phyloP scores from a whole-genome alignment of 1,140 invertebrate genomes.

The Geopemphigus sp. region DNA sequence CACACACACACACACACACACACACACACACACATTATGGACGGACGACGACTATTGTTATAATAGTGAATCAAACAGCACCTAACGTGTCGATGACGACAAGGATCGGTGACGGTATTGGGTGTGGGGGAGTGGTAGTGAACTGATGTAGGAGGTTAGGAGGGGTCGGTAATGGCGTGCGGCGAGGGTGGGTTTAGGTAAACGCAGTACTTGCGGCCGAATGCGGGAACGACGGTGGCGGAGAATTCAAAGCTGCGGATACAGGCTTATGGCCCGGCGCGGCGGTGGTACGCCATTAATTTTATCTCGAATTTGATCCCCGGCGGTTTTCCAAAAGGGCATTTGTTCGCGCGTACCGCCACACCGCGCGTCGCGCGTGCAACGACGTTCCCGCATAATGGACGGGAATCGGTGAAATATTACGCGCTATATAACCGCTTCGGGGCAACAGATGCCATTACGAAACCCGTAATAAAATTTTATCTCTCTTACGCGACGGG shows the following conservation, averaged over 20 bases:
- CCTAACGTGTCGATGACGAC: too few species aligned
- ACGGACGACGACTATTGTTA: too few species aligned
- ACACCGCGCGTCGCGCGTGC: neutral
- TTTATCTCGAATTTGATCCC: conserved; percentile 49
- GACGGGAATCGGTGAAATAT: conserved; percentile 43
- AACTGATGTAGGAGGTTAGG: too few species aligned
- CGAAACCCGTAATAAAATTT: conserved; percentile 44
- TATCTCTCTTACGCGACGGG: conserved; percentile 22
- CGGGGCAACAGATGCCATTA: conserved; percentile 47
- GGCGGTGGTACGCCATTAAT: conserved; percentile 38
- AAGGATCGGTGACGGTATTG: too few species aligned
- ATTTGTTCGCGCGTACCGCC: conserved; percentile 32
- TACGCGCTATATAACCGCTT: conserved; percentile 32
- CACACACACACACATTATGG: too few species aligned
- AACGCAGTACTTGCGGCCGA: too few species aligned
- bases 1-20: too few species aligned
- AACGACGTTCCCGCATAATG: conserved; percentile 21
- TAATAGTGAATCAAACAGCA: too few species aligned
- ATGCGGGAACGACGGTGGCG: too few species aligned
- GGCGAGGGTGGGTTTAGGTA: too few species aligned
- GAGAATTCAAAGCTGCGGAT: conserved; percentile 7
- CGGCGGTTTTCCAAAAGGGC: conserved; percentile 48
- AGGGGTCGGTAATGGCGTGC: too few species aligned
- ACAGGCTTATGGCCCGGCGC: conserved; percentile 15
- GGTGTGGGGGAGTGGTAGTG: too few species aligned